phyloP scores from a whole-genome alignment of 1,140 invertebrate genomes.

The Ctenoplectra terminalis region DNA sequence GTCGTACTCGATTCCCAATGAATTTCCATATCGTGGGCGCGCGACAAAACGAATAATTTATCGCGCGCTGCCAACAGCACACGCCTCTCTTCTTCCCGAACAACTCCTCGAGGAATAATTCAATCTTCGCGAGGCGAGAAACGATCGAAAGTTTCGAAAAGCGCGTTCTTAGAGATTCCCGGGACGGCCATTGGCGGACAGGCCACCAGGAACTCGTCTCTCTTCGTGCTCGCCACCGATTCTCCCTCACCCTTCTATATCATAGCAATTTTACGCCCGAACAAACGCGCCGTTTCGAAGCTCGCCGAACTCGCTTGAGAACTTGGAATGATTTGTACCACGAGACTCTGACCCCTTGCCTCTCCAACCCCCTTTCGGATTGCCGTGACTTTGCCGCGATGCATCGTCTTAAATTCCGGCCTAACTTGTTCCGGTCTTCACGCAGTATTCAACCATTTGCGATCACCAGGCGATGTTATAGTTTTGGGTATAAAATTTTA shows the following conservation, averaged over 20 bases:
- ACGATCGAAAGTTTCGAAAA: constrained; percentile 73
- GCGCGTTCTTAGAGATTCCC: constrained; percentile 66
- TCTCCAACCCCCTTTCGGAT: constrained; percentile 25
- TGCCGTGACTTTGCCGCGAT: background rate
- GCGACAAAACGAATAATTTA: constrained; percentile 61
- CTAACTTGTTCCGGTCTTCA: background rate
- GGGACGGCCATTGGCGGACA: constrained; percentile 54
- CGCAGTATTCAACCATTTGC: background rate
- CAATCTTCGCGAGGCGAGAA: constrained; percentile 69
- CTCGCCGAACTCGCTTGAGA: constrained; percentile 73
- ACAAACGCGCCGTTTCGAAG: constrained; percentile 69
- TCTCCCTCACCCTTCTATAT: constrained; percentile 68
- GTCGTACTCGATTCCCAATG: background rate
- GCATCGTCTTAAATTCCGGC: constrained; percentile 62
- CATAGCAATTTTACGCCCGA: constrained; percentile 80
- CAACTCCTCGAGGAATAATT: constrained; percentile 77
- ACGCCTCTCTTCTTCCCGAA: constrained; percentile 28
- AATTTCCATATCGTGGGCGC: constrained; percentile 23
- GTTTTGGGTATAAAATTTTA: background rate
- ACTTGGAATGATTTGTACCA: constrained; percentile 79
- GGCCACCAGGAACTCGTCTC: constrained; percentile 12
- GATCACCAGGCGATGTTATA: background rate
- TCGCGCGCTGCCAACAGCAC: constrained; percentile 59
- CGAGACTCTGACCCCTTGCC: constrained; percentile 50
- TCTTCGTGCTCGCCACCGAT: background rate